A percentile compares a stretch with the other conserved stretches of the same genome.
Evolutionary conservation across 1,140 invertebrate genomes (phyloP).

Genomic region (Drosophila kepulauana): DNA sequence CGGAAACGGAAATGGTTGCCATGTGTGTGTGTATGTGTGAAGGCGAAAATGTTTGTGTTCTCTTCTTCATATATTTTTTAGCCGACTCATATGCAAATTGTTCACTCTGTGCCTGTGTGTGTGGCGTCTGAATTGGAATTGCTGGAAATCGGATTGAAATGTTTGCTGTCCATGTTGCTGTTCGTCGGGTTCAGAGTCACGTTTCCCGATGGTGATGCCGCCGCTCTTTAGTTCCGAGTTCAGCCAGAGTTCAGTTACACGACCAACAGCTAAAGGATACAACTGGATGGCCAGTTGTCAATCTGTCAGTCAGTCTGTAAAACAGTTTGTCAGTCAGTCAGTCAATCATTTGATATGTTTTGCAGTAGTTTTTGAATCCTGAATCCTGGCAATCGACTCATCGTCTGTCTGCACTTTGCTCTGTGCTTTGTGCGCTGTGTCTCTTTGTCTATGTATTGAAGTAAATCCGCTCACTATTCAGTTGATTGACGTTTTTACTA

Average conservation of each 20-base stretch:
- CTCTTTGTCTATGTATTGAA: constrained; percentile 6
- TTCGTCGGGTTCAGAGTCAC: constrained; percentile 60
- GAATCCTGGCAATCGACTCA: constrained; percentile 37
- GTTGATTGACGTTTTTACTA: constrained; percentile 79
- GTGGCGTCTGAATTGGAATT: constrained; percentile 65
- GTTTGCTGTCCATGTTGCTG: constrained; percentile 69
- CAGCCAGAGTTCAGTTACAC: constrained; percentile 67
- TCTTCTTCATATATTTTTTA: constrained; percentile 44
- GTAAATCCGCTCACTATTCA: constrained; percentile 58
- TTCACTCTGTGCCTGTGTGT: constrained; percentile 30
- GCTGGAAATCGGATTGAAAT: constrained; percentile 81
- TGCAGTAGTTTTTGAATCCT: constrained; percentile 68
- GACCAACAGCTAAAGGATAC: constrained; percentile 37
- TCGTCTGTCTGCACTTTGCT: constrained; percentile 33
- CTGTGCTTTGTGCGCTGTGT: constrained; percentile 2
- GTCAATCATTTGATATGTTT: constrained; percentile 45
- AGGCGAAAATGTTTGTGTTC: constrained; percentile 65
- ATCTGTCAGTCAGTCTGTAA: constrained; percentile 27
- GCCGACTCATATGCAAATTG: constrained; percentile 75
- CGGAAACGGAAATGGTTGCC: constrained; percentile 78
- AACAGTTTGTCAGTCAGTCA: constrained; percentile 45
- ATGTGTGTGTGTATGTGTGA: constrained; percentile 47
- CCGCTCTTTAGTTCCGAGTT: constrained; percentile 39
- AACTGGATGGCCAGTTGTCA: constrained; percentile 46
- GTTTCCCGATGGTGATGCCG: constrained; percentile 40